Conservation (phyloP, 2,888 invertebrate species). For the Drosophila affinis region DNA sequence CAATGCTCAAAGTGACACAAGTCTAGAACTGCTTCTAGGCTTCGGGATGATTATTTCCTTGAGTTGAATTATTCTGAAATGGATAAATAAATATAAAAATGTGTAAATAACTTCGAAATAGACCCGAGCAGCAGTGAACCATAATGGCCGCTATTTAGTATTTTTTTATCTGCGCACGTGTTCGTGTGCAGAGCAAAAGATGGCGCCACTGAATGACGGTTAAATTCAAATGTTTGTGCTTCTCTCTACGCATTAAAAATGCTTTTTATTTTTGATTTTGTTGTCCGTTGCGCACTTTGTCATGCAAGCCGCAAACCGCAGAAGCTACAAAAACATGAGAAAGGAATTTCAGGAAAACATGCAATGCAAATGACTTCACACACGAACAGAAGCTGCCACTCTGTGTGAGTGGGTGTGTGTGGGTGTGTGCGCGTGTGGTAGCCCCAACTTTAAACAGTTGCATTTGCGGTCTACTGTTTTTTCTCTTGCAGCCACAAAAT, state of each 20-base stretch:
- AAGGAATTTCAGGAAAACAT: slow-evolving; percentile 31
- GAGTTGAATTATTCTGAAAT: no score
- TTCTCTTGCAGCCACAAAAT: slow-evolving; percentile 43
- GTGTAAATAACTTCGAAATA: no score
- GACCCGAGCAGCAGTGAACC: no score
- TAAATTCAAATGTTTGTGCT: slow-evolving; percentile 24
- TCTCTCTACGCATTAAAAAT: neutral
- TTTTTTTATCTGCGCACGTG: neutral
- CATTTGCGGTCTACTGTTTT: slow-evolving; percentile 57
- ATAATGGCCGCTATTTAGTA: neutral
- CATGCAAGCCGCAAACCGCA: slow-evolving; percentile 19
- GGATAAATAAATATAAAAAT: no score
- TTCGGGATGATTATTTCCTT: no score
- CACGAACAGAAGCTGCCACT: slow-evolving; percentile 8
- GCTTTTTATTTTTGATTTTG: neutral
- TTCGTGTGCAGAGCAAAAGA: slow-evolving; percentile 8
- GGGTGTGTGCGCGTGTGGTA: slow-evolving; percentile 34
- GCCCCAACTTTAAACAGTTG: slow-evolving; percentile 51
- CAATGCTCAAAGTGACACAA: no score
- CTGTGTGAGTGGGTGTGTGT: slow-evolving; percentile 7
- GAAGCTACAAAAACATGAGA: slow-evolving; percentile 26
- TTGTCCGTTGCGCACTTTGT: slow-evolving; percentile 9
- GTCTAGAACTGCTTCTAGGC: no score
- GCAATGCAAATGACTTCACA: slow-evolving; percentile 31
- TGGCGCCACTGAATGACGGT: slow-evolving; percentile 40